phyloP scores from a whole-genome alignment of 1,140 invertebrate species.

The Sogatella furcifera region DNA sequence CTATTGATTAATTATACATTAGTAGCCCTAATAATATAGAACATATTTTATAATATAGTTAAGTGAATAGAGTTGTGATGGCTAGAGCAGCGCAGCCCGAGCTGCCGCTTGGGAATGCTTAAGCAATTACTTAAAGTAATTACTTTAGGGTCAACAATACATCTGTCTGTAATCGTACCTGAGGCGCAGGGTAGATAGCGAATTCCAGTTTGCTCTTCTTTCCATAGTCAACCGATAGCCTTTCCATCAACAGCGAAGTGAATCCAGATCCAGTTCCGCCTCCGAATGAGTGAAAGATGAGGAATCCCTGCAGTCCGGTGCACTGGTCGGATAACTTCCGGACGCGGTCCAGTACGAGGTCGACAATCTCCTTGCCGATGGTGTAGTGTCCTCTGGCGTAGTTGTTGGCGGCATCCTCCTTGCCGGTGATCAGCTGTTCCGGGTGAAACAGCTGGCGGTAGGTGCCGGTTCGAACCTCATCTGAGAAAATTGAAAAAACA shows the following conservation, averaged over 20 bases:
- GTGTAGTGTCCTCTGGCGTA: constrained; percentile 59
- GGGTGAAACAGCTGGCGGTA: constrained; percentile 38
- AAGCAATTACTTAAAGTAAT: no score
- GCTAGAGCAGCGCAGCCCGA: no score
- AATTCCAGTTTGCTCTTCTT: constrained; percentile 61
- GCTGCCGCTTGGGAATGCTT: no score
- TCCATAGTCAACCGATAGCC: constrained; percentile 52
- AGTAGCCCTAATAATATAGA: no score
- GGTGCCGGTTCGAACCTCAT: no score
- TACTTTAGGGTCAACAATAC: no score
- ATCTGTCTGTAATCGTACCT: constrained; percentile 35
- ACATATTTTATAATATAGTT: no score
- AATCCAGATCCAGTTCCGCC: constrained; percentile 78
- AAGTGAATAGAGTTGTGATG: no score
- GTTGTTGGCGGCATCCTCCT: constrained; percentile 57
- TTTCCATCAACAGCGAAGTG: constrained; percentile 54
- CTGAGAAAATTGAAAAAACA: no score
- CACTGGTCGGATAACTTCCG: constrained; percentile 70
- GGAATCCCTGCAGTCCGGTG: constrained; percentile 66
- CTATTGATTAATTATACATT: no score
- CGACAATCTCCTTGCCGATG: constrained; percentile 65
- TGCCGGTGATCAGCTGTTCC: constrained; percentile 48
- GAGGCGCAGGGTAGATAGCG: constrained; percentile 55
- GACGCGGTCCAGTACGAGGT: constrained; percentile 54
- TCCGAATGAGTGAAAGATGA: constrained; percentile 82